Base-by-base conservation (phyloP, 1,140 invertebrate species). In the Brachionus manjavacas region DNA sequence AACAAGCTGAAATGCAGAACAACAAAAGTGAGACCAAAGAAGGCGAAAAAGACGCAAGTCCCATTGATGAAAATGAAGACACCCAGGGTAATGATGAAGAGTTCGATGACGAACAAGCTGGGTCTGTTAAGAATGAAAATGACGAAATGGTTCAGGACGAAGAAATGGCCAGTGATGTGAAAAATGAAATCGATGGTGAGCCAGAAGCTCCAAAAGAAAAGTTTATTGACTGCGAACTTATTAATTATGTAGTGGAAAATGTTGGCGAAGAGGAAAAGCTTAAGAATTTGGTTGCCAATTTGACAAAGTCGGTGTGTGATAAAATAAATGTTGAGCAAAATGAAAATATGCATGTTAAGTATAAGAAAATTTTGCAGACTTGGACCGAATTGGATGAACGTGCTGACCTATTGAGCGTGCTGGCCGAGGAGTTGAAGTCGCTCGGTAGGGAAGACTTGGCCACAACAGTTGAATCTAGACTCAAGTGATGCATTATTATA, bases 321-420 rank as follows among this genome's bases (percentile, higher is more conserved):
- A 76, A 76, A 25, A 49, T 76, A 49, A 14, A 2, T 35, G 23
- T 49, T 49, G 72, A 76, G 23, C 11, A 46, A 4, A 28, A 25
- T 12, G 20, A 49, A 20, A 20, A 23, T 23, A 49, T 49, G 1
- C 41, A 76, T 11, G 41, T 28, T 9, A 76, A 49, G 28, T 76
- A 49, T 49, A 76, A 76, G n/a, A 76, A 76, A 76, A 76, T 76
- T 23, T 31, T 76, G 16, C 72, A 76, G 41, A 76, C 41, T n/a
- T 76, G 72, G 72, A 76, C 72, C 20, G 72, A 49, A 49, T 20
- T 76, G 20, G 72, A 76, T 28, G 72, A 76, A 23, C 72, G 72
- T 14, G 23, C 41, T 25, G 43, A 76, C 3, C 41, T 76, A 49
- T 46, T 46, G 14, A 49, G 20, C 25, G 31, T 76, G 14, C 11